Evolutionary conservation across 1,140 invertebrate genomes (phyloP), one percentile per base, ranked within the genome.

Genomic region (Cherax destructor): DNA sequence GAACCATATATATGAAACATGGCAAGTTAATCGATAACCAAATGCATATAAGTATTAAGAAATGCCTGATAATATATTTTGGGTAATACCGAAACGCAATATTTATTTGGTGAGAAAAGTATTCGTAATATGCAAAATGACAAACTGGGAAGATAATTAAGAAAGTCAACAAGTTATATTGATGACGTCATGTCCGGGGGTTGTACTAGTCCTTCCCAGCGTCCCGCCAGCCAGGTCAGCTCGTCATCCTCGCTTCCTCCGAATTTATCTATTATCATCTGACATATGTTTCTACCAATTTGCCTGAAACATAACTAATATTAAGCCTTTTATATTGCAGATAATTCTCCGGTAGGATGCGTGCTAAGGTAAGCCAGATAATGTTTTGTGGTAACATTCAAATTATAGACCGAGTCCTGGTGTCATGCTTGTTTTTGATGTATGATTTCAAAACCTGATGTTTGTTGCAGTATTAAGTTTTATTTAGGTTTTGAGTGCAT

Each of bases 1-100:
- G 30, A 56, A 41, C 21, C 2, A 56, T 56, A 50, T 56, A 24
- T 86, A 24, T 41, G 24, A 49, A 21, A 61, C 83, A 84, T 84
- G 83, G 83, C 83, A 69, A 84, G 65, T 30, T 84, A 72, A 84
- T 84, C 83, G 83, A 84, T 84, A 84, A 84, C 24, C 16, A 69
- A 18, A 18, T 65, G 18, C 6, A 21, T 0, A 65, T 65, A 21
- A 11, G 18, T 65, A 21, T 65, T 65, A 18, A 21, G 16, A 3
- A 21, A 21, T 65, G 18, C 61, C 13, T 56, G 3, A 56, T 10
- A 9, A 41, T 41, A 41, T 41, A 0, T 41, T 41, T 41, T 41
- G 30, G 30, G 30, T 41, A 41, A 41, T 41, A 41, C 30, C 30
- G 30, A 41, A 41, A 59, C 16, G 16, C 16, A 59, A 59, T 16